These are phyloP conservation scores for Pampusana beccarii DNA, from an alignment of 2,113 vertebrate species.

Conservation along the genomic window DNA sequence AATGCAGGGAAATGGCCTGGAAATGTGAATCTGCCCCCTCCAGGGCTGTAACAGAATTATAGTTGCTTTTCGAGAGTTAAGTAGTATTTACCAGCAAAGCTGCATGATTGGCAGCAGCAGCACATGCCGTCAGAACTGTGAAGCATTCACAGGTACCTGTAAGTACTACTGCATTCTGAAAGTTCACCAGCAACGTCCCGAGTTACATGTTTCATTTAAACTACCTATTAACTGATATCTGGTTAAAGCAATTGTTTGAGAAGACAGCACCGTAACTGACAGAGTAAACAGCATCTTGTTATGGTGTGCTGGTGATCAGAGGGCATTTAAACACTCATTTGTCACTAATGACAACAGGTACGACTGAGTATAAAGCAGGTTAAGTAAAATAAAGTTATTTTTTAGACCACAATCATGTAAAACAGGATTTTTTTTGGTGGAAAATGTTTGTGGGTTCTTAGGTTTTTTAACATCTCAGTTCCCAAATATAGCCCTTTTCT, in stretches of 20 bases:
- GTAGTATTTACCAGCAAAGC: not conserved
- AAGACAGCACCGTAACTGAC: not conserved
- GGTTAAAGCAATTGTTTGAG: not conserved
- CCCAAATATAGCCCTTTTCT: not conserved
- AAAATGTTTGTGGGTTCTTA: not conserved
- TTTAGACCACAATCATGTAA: not conserved
- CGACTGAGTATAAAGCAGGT: not conserved
- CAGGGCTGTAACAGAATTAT: not conserved
- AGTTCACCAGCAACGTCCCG: rapidly evolving
- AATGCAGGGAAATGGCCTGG: not conserved
- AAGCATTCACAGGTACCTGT: rapidly evolving
- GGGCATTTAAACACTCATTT: not conserved
- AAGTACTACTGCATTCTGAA: not conserved
- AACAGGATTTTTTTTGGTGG: not conserved
- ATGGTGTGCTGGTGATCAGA: not conserved
- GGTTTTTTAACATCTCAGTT: not conserved
- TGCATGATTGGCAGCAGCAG: not conserved
- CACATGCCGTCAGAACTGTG: rapidly evolving
- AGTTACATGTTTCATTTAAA: not conserved
- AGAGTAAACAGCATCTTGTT: too few species aligned
- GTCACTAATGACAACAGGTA: not conserved
- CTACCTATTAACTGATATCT: not conserved
- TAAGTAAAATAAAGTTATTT: not conserved
- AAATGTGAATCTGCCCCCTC: not conserved
- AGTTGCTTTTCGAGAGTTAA: not conserved